Evolutionary conservation across 2,113 vertebrate genomes (phyloP).

Genomic region (Oceanites oceanicus): DNA sequence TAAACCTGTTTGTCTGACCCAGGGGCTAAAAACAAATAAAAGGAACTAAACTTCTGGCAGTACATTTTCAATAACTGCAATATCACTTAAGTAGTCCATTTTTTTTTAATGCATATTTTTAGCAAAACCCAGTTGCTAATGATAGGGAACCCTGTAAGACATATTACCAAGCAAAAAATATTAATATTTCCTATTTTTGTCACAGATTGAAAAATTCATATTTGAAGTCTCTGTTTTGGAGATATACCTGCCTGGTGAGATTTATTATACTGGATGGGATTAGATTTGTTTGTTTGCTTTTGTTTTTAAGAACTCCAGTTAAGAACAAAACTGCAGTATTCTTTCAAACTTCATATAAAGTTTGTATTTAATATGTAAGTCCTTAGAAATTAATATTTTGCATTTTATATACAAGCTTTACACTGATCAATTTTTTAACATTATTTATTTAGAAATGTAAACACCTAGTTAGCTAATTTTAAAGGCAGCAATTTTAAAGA

Average conservation of each 20-base stretch:
- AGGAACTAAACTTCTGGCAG: not conserved
- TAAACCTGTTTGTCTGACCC: not conserved
- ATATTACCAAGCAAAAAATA: not conserved
- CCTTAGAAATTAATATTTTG: not conserved
- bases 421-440: not conserved
- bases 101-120: not conserved
- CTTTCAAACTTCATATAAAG: not conserved
- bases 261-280: not conserved
- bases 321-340: not conserved
- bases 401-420: not conserved
- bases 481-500: not conserved
- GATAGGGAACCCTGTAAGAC: not conserved
- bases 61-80: not conserved
- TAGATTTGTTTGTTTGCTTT: not conserved
- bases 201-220: not conserved
- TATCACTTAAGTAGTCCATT: not conserved
- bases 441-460: not conserved
- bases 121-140: not conserved
- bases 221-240: not conserved
- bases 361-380: not conserved
- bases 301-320: not conserved
- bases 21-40: not conserved
- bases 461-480: not conserved
- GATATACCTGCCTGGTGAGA: not conserved
- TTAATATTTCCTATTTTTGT: not conserved